These are phyloP conservation scores for Zaprionus camerounensis DNA, from an alignment of 1,140 invertebrate genomes.

Conservation along the genomic window DNA sequence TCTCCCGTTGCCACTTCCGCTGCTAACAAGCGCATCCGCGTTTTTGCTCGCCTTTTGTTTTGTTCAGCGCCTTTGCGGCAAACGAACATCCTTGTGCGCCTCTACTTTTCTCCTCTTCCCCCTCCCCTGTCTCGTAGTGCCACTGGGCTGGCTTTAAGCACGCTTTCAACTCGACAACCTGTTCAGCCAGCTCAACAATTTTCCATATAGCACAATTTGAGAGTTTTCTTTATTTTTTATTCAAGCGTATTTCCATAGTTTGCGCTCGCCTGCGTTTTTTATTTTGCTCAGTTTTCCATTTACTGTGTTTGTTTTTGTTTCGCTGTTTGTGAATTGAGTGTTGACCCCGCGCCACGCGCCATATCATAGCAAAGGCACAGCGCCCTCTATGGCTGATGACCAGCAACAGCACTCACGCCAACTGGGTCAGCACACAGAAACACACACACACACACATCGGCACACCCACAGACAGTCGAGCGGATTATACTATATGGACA, in stretches of 20 bases:
- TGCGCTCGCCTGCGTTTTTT: not conserved
- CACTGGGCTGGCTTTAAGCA: constrained; percentile 33
- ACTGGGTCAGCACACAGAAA: constrained; percentile 51
- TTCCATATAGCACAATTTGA: constrained; percentile 13
- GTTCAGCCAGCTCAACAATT: constrained; percentile 56
- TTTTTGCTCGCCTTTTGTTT: constrained; percentile 30
- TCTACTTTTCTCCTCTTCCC: not conserved
- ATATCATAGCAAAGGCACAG: constrained; percentile 5
- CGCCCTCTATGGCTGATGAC: constrained; percentile 31
- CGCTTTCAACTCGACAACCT: constrained; percentile 49
- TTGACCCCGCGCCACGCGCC: constrained; percentile 53
- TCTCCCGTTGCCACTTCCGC: constrained; percentile 61
- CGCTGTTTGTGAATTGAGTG: constrained; percentile 68
- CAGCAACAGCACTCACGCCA: constrained; percentile 35
- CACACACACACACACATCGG: not conserved
- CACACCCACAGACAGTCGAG: not conserved
- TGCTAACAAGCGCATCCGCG: constrained; percentile 77
- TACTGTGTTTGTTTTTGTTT: constrained; percentile 43
- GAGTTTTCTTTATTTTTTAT: constrained; percentile 13
- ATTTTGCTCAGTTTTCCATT: constrained; percentile 19
- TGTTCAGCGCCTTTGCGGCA: not conserved
- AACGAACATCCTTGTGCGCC: constrained; percentile 5
- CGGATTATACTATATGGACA: constrained; percentile 32
- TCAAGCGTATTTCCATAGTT: constrained; percentile 6
- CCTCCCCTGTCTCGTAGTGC: not conserved